phyloP scores from a whole-genome alignment of 2,113 vertebrate genomes.

The Lates calcarifer region DNA sequence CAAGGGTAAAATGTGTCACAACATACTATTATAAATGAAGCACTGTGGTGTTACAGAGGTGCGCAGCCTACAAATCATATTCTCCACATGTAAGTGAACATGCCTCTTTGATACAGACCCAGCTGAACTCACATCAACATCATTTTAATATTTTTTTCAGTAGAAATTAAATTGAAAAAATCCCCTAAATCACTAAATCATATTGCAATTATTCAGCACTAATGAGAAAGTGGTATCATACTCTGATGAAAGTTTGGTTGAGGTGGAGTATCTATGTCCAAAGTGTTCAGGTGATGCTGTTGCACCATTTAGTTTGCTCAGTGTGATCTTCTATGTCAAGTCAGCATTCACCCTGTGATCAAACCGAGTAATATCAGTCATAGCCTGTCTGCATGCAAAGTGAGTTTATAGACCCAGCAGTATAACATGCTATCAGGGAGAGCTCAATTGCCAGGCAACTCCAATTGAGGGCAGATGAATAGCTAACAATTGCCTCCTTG shows the following conservation, averaged over 20 bases:
- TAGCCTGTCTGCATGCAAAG: constrained; percentile 28
- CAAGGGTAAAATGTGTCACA: too few species aligned
- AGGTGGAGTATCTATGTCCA: neutral
- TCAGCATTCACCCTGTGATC: constrained; percentile 21
- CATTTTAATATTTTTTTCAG: too few species aligned
- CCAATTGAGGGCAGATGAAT: constrained; percentile 45
- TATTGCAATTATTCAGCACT: too few species aligned
- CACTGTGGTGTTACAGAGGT: too few species aligned
- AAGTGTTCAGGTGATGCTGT: constrained; percentile 9
- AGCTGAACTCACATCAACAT: too few species aligned
- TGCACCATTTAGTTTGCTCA: neutral
- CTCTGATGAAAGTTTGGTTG: neutral
- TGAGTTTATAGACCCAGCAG: constrained; percentile 17
- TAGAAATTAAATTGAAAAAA: too few species aligned
- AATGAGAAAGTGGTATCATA: too few species aligned
- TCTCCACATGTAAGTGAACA: too few species aligned
- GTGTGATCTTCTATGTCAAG: constrained; percentile 12
- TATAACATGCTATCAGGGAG: constrained; percentile 20
- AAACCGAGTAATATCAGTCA: constrained; percentile 30
- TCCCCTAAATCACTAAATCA: too few species aligned
- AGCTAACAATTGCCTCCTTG: constrained; percentile 25
- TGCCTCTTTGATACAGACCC: too few species aligned
- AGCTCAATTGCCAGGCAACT: constrained; percentile 15
- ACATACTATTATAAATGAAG: too few species aligned
- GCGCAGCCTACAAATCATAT: too few species aligned